phyloP scores from a whole-genome alignment of 1,140 invertebrate species.

The Megalonaias nervosa region DNA sequence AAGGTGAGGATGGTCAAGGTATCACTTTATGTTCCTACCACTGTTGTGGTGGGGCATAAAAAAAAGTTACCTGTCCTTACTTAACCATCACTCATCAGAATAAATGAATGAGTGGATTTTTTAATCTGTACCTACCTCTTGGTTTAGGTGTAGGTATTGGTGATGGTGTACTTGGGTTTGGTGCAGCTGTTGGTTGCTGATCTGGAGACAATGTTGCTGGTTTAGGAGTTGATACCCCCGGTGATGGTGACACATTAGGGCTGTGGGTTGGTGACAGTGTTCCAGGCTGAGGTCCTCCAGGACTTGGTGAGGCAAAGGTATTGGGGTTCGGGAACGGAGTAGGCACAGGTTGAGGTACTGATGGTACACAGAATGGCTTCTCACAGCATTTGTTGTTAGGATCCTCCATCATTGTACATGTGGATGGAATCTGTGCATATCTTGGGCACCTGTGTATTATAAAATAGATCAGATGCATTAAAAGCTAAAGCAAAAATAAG shows the following conservation, averaged over 20 bases:
- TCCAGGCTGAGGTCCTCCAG: too few species aligned
- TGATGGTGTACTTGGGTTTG: background rate
- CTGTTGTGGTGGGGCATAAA: too few species aligned
- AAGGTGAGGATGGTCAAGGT: too few species aligned
- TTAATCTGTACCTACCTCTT: too few species aligned
- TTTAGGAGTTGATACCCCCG: conserved; percentile 9
- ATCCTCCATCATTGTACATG: conserved; percentile 50
- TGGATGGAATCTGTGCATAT: conserved; percentile 48
- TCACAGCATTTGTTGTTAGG: conserved; percentile 50
- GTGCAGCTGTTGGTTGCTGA: background rate
- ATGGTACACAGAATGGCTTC: conserved; percentile 43
- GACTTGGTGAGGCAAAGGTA: too few species aligned
- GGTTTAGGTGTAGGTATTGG: conserved; percentile 12
- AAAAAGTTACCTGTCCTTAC: too few species aligned
- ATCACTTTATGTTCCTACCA: too few species aligned
- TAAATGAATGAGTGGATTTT: too few species aligned
- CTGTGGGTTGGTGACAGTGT: conserved; percentile 14
- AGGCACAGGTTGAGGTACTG: conserved; percentile 4
- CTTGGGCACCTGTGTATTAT: conserved; percentile 46
- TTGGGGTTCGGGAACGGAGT: conserved; percentile 3
- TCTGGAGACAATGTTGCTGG: conserved; percentile 15
- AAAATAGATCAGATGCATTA: conserved; percentile 8
- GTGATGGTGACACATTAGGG: background rate
- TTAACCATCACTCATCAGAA: too few species aligned
- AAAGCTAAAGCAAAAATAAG: conserved; percentile 14